Evolutionary conservation across 2,797 vertebrate genomes (phyloP).

Genomic region (Denticeps clupeoides): DNA sequence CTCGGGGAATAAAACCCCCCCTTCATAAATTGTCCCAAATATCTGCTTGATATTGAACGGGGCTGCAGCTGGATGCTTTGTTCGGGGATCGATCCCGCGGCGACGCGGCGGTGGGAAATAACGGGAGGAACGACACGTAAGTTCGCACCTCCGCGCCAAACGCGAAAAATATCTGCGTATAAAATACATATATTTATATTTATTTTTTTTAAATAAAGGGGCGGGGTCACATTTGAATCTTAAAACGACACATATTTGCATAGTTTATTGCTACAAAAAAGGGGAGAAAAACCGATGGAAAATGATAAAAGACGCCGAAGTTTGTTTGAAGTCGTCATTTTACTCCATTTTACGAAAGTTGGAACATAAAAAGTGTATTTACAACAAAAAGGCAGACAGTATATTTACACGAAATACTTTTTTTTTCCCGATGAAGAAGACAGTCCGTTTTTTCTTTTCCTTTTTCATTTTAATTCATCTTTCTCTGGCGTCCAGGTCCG

Average conservation of each 20-base stretch:
- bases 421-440: slow-evolving; percentile 56
- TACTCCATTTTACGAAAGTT: slow-evolving; percentile 97
- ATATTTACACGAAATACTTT: slow-evolving; percentile 91
- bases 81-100: slow-evolving; percentile 97
- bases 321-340: slow-evolving; percentile 71
- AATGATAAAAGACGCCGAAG: slow-evolving; percentile 59
- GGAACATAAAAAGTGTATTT: slow-evolving; percentile 99
- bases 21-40: slow-evolving; percentile 99
- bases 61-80: slow-evolving; percentile 99
- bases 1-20: slow-evolving; percentile 99
- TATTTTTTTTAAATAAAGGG: no score
- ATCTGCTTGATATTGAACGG: slow-evolving; percentile 99
- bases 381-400: slow-evolving; percentile 94
- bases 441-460: slow-evolving; percentile 19
- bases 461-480: slow-evolving; percentile 29
- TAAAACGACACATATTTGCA: slow-evolving; percentile 1
- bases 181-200: background rate
- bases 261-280: no score
- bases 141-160: no score
- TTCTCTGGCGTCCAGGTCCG: no score
- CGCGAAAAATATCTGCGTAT: background rate
- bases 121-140: slow-evolving; percentile 86
- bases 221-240: no score
- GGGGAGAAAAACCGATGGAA: background rate
- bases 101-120: slow-evolving; percentile 94